Evolutionary conservation across 2,113 vertebrate species (phyloP).

Genomic region (Columba janthina): DNA sequence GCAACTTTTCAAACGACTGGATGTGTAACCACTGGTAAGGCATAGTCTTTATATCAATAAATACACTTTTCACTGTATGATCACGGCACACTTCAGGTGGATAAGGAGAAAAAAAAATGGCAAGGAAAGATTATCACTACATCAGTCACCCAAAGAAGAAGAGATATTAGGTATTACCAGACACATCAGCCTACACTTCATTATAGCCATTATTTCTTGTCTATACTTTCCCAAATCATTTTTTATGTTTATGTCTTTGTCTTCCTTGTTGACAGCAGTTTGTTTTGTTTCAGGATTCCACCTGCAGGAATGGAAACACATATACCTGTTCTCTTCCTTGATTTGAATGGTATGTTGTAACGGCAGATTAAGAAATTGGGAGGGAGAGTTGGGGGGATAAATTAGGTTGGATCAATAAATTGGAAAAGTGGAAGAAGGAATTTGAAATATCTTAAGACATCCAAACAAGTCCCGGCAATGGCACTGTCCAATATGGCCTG

Average conservation of each 20-base stretch:
- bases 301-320: constrained; percentile 95
- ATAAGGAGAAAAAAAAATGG: neutral
- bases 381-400: too few species aligned
- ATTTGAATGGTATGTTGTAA: constrained; percentile 89
- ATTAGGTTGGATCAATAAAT: neutral
- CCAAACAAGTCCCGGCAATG: neutral
- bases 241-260: too few species aligned
- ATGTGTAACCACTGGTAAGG: neutral
- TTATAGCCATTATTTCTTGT: neutral
- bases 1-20: neutral
- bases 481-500: neutral
- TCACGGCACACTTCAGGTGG: neutral
- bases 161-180: neutral
- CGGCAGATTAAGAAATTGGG: neutral
- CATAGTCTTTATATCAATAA: neutral
- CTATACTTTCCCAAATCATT: neutral
- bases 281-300: constrained; percentile 82
- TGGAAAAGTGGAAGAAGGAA: neutral
- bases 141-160: neutral
- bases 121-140: neutral
- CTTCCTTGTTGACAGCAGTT: constrained; percentile 27
- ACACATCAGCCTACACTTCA: neutral
- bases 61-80: neutral
- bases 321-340: constrained; percentile 94
- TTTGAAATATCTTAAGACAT: neutral